phyloP scores from a whole-genome alignment of 2,888 invertebrate genomes.

The Conchocele bisecta region DNA sequence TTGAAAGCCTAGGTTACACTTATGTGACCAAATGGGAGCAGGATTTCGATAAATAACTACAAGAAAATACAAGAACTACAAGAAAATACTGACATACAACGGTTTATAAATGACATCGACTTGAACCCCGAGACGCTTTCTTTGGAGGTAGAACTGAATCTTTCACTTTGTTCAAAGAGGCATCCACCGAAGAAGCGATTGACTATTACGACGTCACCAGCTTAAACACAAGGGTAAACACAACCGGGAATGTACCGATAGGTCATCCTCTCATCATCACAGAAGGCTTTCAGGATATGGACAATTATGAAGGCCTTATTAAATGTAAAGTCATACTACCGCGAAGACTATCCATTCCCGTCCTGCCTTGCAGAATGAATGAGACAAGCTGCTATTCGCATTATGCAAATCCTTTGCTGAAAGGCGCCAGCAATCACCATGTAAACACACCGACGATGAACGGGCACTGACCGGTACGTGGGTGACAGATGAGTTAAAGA shows the following conservation, averaged over 20 bases:
- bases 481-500: slow-evolving; percentile 75
- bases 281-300: slow-evolving; percentile 6
- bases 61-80: slow-evolving; percentile 41
- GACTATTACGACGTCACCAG: slow-evolving; percentile 35
- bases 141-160: slow-evolving; percentile 29
- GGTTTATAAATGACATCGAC: slow-evolving; percentile 32
- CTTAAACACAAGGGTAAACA: too few species aligned
- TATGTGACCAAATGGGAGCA: slow-evolving; percentile 64
- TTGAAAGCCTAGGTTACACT: slow-evolving; percentile 40
- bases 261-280: neutral
- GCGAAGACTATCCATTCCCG: neutral
- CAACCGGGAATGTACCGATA: neutral
- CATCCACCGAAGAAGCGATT: slow-evolving; percentile 7
- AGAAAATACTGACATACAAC: slow-evolving; percentile 22
- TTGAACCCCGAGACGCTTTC: slow-evolving; percentile 11
- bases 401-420: neutral
- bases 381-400: too few species aligned
- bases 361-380: too few species aligned
- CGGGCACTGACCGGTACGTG: slow-evolving; percentile 72
- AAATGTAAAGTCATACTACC: slow-evolving; percentile 4
- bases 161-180: slow-evolving; percentile 26
- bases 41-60: too few species aligned
- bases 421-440: slow-evolving; percentile 37
- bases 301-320: neutral
- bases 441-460: slow-evolving; percentile 69